Evolutionary conservation across 1,140 invertebrate genomes (phyloP).

Genomic region (Tribolium madens): DNA sequence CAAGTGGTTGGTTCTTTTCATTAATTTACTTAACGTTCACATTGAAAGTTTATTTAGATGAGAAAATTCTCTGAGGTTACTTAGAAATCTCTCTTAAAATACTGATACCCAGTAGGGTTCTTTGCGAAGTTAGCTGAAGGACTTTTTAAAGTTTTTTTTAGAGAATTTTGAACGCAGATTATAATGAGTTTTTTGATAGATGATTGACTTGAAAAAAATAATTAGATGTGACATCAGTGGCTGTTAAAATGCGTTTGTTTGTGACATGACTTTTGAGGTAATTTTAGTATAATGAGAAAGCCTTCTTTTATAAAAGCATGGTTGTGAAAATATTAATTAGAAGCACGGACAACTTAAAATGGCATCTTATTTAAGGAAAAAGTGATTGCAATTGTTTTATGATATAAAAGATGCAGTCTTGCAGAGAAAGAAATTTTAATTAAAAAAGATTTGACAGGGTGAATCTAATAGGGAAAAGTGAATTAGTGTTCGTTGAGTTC

Average conservation of each 20-base stretch:
- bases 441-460: conserved; percentile 44
- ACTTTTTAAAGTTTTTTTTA: too few relatives aligned
- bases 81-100: too few relatives aligned
- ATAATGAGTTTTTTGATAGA: too few relatives aligned
- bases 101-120: too few relatives aligned
- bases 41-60: too few relatives aligned
- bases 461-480: conserved; percentile 42
- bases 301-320: conserved; percentile 13
- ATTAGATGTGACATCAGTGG: not conserved
- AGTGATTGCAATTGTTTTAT: conserved; percentile 44
- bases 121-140: too few relatives aligned
- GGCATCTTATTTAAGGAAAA: conserved; percentile 42
- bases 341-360: conserved; percentile 12
- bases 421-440: conserved; percentile 42
- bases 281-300: conserved; percentile 26
- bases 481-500: conserved; percentile 40
- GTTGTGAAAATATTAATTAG: conserved; percentile 39
- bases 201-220: too few relatives aligned
- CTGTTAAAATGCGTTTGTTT: conserved; percentile 3
- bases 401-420: conserved; percentile 25
- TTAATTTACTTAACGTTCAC: too few relatives aligned
- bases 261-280: conserved; percentile 24
- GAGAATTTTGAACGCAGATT: too few relatives aligned
- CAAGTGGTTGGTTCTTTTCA: too few relatives aligned
- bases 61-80: too few relatives aligned